Evolutionary conservation across 2,888 invertebrate species (phyloP).

Genomic region (Mimas tiliae): DNA sequence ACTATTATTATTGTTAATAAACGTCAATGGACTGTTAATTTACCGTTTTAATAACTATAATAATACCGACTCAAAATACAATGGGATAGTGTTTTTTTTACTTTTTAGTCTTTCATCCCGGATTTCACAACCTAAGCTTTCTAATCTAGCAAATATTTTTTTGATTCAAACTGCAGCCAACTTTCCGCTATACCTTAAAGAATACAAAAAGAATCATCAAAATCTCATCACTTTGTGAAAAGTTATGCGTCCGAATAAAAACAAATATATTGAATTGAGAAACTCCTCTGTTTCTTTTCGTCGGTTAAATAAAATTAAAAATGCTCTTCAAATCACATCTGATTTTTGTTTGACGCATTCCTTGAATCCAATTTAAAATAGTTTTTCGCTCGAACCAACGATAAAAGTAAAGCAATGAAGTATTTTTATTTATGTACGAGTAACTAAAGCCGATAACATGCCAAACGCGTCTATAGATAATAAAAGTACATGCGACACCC

Average conservation of each 20-base stretch:
- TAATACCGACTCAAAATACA: not conserved
- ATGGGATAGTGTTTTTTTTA: no score
- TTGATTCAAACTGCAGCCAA: no score
- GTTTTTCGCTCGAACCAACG: not conserved
- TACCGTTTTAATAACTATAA: not conserved
- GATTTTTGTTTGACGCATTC: not conserved
- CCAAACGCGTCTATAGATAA: conserved; percentile 49
- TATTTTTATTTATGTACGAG: conserved; percentile 45
- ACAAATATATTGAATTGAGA: no score
- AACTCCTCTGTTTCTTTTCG: no score
- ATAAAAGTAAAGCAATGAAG: conserved; percentile 11
- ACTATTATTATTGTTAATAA: not conserved
- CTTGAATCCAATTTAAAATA: conserved; percentile 4
- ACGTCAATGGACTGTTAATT: not conserved
- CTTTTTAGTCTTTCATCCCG: no score
- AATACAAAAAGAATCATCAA: no score
- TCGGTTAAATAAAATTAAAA: not conserved
- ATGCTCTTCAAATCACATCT: not conserved
- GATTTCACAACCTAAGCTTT: no score
- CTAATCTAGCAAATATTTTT: no score
- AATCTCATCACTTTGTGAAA: no score
- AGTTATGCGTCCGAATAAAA: no score
- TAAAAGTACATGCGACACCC: conserved; percentile 43
- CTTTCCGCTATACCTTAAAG: no score
- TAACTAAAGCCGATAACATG: conserved; percentile 49